These are phyloP conservation scores for Pachliopta kotzebuea DNA, from an alignment of 2,888 invertebrate genomes.

Conservation along the genomic window DNA sequence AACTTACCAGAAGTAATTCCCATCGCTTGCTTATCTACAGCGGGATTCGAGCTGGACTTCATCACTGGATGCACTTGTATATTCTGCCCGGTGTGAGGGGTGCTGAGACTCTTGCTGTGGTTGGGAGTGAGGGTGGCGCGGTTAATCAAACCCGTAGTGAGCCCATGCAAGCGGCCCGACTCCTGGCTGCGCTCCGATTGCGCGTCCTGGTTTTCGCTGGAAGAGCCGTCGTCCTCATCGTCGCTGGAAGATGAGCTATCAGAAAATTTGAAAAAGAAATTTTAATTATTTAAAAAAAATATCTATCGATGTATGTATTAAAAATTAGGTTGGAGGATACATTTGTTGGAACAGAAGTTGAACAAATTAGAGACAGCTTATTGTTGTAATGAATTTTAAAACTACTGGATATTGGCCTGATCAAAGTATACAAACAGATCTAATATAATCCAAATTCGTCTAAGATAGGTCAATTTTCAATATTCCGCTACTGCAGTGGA, in stretches of 20 bases:
- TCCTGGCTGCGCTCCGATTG: slow-evolving; percentile 65
- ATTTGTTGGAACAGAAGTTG: not conserved
- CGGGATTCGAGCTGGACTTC: slow-evolving; percentile 75
- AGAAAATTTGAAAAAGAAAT: not conserved
- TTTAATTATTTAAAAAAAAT: too few relatives aligned
- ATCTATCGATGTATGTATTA: too few relatives aligned
- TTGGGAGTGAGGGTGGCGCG: slow-evolving; percentile 55
- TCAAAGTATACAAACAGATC: too few relatives aligned
- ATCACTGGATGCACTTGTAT: slow-evolving; percentile 71
- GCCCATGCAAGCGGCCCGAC: slow-evolving; percentile 49
- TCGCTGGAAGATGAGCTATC: slow-evolving; percentile 86
- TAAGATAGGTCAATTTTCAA: too few relatives aligned
- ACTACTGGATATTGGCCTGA: too few relatives aligned
- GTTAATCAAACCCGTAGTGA: slow-evolving; percentile 46
- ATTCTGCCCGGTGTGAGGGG: slow-evolving; percentile 66
- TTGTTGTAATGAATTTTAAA: too few relatives aligned
- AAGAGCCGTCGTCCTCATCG: slow-evolving; percentile 81
- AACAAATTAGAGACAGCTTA: too few relatives aligned
- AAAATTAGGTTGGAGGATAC: too few relatives aligned
- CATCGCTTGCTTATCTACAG: slow-evolving; percentile 76
- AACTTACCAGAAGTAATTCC: slow-evolving; percentile 67
- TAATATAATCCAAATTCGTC: too few relatives aligned
- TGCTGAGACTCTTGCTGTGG: slow-evolving; percentile 70
- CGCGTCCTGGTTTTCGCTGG: slow-evolving; percentile 71
- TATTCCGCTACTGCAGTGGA: too few relatives aligned